A percentile compares a stretch with the other conserved stretches of the same genome.
These are phyloP conservation scores for Hoplias malabaricus DNA, from an alignment of 2,113 vertebrate genomes.

Conservation along the genomic window DNA sequence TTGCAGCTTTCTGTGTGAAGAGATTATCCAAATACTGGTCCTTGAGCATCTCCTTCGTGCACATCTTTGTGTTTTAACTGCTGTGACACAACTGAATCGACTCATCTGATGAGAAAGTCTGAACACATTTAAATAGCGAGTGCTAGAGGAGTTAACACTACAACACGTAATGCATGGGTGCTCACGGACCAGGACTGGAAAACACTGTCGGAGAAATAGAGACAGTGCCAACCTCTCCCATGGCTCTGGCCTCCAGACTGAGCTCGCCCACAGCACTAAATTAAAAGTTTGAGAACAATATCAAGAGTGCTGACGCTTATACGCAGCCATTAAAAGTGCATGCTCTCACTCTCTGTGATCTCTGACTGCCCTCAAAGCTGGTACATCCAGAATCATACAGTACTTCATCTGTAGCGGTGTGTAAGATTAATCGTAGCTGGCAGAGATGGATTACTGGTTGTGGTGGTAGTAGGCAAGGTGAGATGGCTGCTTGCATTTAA, in stretches of 20 bases:
- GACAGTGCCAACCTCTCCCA: neutral
- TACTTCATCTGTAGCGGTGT: constrained; percentile 17
- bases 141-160: neutral
- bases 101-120: neutral
- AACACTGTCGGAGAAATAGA: neutral
- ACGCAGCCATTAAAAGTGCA: neutral
- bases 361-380: neutral
- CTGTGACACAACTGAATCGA: neutral
- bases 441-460: constrained; percentile 14
- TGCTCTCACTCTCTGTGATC: neutral
- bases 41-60: neutral
- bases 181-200: neutral
- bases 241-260: neutral
- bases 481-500: constrained; percentile 36
- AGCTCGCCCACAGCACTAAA: neutral
- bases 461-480: constrained; percentile 18
- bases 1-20: neutral
- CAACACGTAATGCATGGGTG: neutral
- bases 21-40: neutral
- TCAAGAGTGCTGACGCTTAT: neutral
- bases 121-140: neutral
- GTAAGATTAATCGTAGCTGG: neutral
- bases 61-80: neutral
- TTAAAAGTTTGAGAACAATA: constrained; percentile 7
- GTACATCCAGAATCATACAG: neutral